phyloP scores from a whole-genome alignment of 2,797 vertebrate genomes.

The Melanotaenia trifasciata region DNA sequence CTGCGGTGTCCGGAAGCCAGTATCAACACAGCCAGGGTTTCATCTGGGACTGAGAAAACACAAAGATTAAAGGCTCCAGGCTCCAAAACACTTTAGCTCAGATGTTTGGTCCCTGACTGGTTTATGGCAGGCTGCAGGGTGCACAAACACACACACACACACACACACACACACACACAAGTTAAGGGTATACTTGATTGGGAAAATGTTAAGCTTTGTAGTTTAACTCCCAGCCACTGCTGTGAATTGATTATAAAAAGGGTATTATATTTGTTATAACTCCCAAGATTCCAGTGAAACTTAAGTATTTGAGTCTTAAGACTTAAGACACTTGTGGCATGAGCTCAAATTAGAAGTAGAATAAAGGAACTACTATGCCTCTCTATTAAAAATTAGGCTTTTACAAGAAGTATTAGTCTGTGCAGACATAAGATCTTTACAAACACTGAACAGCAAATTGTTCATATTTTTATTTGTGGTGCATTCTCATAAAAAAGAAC shows the following conservation, averaged over 20 bases:
- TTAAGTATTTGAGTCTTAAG: not conserved
- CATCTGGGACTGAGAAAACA: constrained; percentile 34
- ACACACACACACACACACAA: constrained; percentile 20
- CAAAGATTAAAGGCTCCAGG: constrained; percentile 46
- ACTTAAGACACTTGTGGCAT: not conserved
- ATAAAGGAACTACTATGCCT: not conserved
- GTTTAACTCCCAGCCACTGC: constrained; percentile 7
- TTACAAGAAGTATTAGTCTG: not conserved
- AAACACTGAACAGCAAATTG: not conserved
- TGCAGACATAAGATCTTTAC: too few relatives aligned
- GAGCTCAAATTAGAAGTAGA: not conserved
- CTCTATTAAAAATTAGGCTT: not conserved
- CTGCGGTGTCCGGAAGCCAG: not conserved
- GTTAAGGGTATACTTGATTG: constrained; percentile 29
- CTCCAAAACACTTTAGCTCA: constrained; percentile 65
- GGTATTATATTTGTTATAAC: not conserved
- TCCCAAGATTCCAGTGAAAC: not conserved
- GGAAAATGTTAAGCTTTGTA: constrained; percentile 8
- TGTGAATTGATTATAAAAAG: constrained; percentile 5
- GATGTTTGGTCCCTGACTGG: constrained; percentile 59
- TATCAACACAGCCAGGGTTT: constrained; percentile 26
- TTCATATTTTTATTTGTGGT: not conserved
- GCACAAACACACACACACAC: constrained; percentile 1
- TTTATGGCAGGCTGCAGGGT: constrained; percentile 51
- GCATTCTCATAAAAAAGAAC: not conserved